Base-by-base conservation (phyloP, 2,113 vertebrate genomes). In the Dipodomys merriami region DNA sequence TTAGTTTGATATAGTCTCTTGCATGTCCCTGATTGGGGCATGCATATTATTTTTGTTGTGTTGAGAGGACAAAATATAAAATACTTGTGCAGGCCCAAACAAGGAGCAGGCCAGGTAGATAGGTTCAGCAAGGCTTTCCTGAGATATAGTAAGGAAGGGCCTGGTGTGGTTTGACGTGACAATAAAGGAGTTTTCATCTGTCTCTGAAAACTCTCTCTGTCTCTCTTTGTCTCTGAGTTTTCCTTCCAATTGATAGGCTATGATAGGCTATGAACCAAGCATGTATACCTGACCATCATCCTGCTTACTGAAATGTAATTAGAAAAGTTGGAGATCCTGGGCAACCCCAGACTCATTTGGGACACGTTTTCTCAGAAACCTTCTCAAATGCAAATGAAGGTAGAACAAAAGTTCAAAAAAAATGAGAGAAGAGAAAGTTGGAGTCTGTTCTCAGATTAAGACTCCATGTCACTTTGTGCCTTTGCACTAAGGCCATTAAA, bases 281-380 rank as follows among this genome's bases (percentile, higher is more conserved):
- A 76, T 44, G 11, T 68, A 53, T 69, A 64, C 65, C 74, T 53
- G 16, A 33, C n/a, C 23, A 72, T 16, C 57, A 27, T 46, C 15
- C 22, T 25, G 29, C 68, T 46, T 27, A 57, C 35, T 85, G 82
- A 85, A 64, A 67, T 78, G 27, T 25, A 46, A 77, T 19, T 6
- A 11, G 35, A 62, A 69, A 27, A 46, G 11, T 64, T 23, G 11
- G 71, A 86, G 62, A 64, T 60, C n/a, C 69, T 30, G 57, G 39
- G 19, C 23, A 80, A 85, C 76, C 7, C 76, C 71, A 82, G 86
- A 80, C 86, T 76, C 39, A 67, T 86, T 92, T 60, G 91, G 72
- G 80, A 92, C 62, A 27, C 62, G 86, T 64, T 57, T 33, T 71
- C 67, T 62, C 57, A 53, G 76, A 93, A 89, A 78, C 18, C 9